phyloP scores from a whole-genome alignment of 2,888 invertebrate genomes.

The Acronicta alni region DNA sequence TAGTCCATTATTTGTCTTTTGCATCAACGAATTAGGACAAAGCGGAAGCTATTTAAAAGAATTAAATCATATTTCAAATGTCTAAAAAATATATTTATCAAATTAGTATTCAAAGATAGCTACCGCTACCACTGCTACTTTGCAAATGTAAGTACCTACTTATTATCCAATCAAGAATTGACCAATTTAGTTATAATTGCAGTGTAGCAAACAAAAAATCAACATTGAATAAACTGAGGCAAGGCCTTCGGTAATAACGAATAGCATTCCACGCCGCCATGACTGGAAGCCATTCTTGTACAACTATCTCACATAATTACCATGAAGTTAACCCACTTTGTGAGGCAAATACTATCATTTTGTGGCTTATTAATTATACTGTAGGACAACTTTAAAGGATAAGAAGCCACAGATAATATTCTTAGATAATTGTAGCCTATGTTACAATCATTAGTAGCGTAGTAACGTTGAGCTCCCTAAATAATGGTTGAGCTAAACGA shows the following conservation, averaged over 20 bases:
- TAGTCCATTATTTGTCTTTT: no score
- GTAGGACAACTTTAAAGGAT: slow-evolving; percentile 14
- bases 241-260: slow-evolving; percentile 57
- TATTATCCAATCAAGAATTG: slow-evolving; percentile 24
- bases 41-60: no score
- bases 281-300: slow-evolving; percentile 58
- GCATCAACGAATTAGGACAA: no score
- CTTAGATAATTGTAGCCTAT: slow-evolving; percentile 6
- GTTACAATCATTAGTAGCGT: not conserved
- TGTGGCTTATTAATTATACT: slow-evolving; percentile 40
- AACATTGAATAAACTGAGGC: slow-evolving; percentile 49
- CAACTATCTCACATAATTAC: slow-evolving; percentile 65
- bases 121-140: slow-evolving; percentile 1
- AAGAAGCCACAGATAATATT: slow-evolving; percentile 13
- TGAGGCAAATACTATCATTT: slow-evolving; percentile 52
- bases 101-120: not conserved
- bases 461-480: no score
- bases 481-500: no score
- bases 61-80: no score
- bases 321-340: slow-evolving; percentile 64
- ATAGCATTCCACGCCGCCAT: slow-evolving; percentile 55
- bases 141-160: slow-evolving; percentile 6
- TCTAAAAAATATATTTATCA: no score
- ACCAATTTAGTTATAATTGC: slow-evolving; percentile 39
- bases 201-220: slow-evolving; percentile 47